Percentiles rank a stretch among this genome's conserved stretches.
Evolutionary conservation across 2,888 invertebrate genomes (phyloP).

Genomic region (Polia nebulosa): DNA sequence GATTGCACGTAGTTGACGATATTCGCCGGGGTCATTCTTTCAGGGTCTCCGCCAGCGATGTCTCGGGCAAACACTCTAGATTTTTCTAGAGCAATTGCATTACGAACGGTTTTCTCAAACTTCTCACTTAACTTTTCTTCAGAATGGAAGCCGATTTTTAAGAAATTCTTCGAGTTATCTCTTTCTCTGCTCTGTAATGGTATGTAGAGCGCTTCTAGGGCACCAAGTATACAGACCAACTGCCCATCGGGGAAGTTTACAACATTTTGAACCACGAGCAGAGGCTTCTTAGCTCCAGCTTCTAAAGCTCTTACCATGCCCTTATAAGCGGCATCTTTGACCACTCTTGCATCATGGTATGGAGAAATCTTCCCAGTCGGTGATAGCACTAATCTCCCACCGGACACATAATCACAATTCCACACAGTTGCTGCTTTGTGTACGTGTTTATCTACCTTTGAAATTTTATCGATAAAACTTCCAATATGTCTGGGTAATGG

Average conservation of each 20-base stretch:
- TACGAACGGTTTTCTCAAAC: constrained; percentile 90
- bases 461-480: constrained; percentile 79
- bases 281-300: constrained; percentile 95
- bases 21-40: constrained; percentile 95
- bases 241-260: constrained; percentile 94
- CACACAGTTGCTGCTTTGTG: constrained; percentile 91
- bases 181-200: constrained; percentile 95
- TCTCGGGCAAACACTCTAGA: constrained; percentile 91
- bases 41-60: constrained; percentile 95
- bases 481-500: constrained; percentile 83
- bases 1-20: constrained; percentile 94
- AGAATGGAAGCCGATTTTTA: constrained; percentile 92
- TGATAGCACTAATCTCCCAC: constrained; percentile 93
- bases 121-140: constrained; percentile 89
- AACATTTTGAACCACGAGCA: constrained; percentile 94
- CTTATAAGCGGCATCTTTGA: constrained; percentile 93
- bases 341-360: constrained; percentile 85
- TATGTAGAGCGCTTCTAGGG: constrained; percentile 96
- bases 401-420: constrained; percentile 92
- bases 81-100: constrained; percentile 92
- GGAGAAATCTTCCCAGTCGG: constrained; percentile 95
- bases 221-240: constrained; percentile 96
- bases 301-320: constrained; percentile 95
- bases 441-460: constrained; percentile 82
- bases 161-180: constrained; percentile 91